phyloP scores from a whole-genome alignment of 1,140 invertebrate genomes.

The Potamilus streckersoni region DNA sequence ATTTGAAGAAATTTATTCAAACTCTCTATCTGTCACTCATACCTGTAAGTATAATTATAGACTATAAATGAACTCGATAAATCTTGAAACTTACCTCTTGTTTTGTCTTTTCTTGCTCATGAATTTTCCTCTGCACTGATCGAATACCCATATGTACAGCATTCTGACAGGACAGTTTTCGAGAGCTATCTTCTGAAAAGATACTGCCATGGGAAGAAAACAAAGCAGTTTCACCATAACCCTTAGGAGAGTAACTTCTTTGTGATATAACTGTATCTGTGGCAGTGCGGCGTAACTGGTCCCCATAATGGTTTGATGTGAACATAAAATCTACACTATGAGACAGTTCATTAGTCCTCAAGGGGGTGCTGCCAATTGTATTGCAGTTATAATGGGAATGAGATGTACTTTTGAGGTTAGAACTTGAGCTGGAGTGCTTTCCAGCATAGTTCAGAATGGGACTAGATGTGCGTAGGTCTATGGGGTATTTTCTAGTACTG shows the following conservation, averaged over 20 bases:
- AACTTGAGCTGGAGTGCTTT: conserved; percentile 18
- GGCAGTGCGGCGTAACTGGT: conserved; percentile 51
- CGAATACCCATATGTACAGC: conserved; percentile 62
- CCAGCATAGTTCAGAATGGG: conserved; percentile 26
- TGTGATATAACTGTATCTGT: conserved; percentile 61
- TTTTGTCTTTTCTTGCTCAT: conserved; percentile 63
- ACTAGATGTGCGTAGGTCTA: conserved; percentile 38
- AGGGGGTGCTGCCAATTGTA: conserved; percentile 39
- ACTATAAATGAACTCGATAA: not conserved
- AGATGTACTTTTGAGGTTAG: conserved; percentile 18
- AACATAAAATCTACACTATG: conserved; percentile 59
- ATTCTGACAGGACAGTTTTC: conserved; percentile 53
- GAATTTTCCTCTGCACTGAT: conserved; percentile 58
- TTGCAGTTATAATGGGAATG: conserved; percentile 7
- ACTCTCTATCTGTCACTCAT: not conserved
- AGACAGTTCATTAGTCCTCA: conserved; percentile 49
- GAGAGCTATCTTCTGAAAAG: conserved; percentile 46
- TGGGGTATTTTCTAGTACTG: conserved; percentile 34
- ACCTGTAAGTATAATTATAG: not conserved
- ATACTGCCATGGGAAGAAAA: conserved; percentile 20
- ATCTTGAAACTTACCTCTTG: conserved; percentile 48
- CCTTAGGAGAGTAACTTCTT: conserved; percentile 31
- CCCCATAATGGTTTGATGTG: conserved; percentile 33
- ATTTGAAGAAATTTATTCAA: not conserved
- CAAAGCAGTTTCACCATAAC: conserved; percentile 26